Evolutionary conservation across 2,888 invertebrate genomes (phyloP), one percentile per base, ranked within the genome.

Genomic region (Xylocampa areola): DNA sequence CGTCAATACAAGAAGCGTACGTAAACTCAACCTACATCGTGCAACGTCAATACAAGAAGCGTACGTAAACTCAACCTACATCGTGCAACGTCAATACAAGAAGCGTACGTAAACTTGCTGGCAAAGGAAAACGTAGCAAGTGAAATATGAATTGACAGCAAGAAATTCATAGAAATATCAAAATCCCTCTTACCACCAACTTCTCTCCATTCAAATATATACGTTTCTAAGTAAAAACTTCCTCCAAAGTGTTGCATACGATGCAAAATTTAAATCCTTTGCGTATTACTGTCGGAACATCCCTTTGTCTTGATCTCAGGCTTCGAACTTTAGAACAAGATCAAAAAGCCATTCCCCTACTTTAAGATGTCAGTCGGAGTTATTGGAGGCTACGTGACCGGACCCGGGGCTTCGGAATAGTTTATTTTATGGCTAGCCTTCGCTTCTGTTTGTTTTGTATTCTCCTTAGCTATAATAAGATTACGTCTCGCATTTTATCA

Each of bases 361-460:
- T 89, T 84, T 81, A 84, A 86, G 82, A 85, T 85, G 91, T 91
- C 91, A 89, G 84, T 76, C 72, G 82, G 82, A 90, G 86, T 90
- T 91, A 90, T 82, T 73, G 80, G 73, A 77, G 74, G 66, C 67
- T 83, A 89, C 91, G 90, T 90, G 91, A 87, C 88, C 81, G 82
- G 86, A 81, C 84, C 84, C 76, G 62, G 57, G 57, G 74, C 68
- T 76, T 71, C 63, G 65, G 61, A 78, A 73, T 83, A 82, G 80
- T 82, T 81, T 79, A 80, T 83, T 80, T 80, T 79, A 80, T 76
- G 69, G 72, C 63, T 59, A 17, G 60, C 37, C 35, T n/a, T 47
- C 59, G 59, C 71, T 71, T 68, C 75, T 69, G 52, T 63, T 64
- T 70, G 66, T 70, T 68, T 68, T 63, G 65, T 60, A 61, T 64